phyloP scores from a whole-genome alignment of 2,797 vertebrate genomes.

The Rallus crepitans region DNA sequence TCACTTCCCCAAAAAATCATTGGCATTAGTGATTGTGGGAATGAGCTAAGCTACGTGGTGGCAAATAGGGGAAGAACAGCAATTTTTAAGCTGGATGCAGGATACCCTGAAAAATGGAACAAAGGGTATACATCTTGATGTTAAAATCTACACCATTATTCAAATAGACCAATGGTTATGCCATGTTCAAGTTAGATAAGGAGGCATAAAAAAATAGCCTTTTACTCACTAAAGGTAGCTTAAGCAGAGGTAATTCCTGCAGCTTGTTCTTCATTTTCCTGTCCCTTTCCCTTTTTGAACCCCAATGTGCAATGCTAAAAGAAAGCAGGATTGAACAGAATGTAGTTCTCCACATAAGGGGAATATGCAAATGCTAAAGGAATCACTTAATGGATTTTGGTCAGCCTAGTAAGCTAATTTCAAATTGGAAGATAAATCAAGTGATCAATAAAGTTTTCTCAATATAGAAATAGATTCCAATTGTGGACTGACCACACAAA shows the following conservation, averaged over 20 bases:
- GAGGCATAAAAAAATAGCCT: neutral
- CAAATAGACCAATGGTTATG: neutral
- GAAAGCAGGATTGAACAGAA: neutral
- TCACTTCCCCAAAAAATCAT: neutral
- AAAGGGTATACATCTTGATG: neutral
- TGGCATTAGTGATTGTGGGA: neutral
- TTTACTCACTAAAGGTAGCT: neutral
- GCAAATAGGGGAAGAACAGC: neutral
- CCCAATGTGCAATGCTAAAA: neutral
- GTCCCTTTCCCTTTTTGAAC: neutral
- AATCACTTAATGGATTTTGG: neutral
- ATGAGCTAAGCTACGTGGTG: neutral
- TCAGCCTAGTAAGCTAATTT: neutral
- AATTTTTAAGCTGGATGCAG: slow-evolving; percentile 2
- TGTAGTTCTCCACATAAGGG: neutral
- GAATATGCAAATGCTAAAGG: neutral
- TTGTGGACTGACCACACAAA: neutral
- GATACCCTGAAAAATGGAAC: neutral
- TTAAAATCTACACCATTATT: neutral
- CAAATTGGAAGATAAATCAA: neutral
- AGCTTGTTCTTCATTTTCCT: neutral
- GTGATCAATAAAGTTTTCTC: neutral
- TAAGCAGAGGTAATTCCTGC: neutral
- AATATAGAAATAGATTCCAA: neutral
- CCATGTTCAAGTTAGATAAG: neutral